These are phyloP conservation scores for Hypotaenidia philippensis DNA, from an alignment of 2,797 vertebrate species.

Conservation along the genomic window DNA sequence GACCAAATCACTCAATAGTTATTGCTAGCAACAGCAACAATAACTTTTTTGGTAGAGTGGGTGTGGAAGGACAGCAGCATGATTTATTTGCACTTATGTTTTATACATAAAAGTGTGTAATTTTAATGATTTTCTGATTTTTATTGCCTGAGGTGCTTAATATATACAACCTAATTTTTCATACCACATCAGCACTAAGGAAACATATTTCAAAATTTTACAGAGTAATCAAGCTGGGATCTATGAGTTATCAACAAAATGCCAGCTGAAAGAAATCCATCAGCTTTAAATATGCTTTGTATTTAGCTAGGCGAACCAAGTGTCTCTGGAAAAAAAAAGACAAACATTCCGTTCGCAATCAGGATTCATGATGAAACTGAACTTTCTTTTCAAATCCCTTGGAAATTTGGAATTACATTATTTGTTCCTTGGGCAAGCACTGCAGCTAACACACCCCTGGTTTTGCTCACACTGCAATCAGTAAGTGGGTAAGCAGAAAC, in stretches of 20 bases:
- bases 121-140: background rate
- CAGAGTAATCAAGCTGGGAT: background rate
- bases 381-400: background rate
- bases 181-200: background rate
- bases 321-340: background rate
- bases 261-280: slow-evolving; percentile 24
- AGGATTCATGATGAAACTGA: background rate
- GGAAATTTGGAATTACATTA: background rate
- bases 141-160: background rate
- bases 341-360: background rate
- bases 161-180: background rate
- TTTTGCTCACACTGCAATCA: background rate
- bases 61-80: background rate
- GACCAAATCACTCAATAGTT: background rate
- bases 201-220: slow-evolving; percentile 16
- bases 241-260: background rate
- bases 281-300: background rate
- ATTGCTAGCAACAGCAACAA: background rate
- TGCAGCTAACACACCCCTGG: background rate
- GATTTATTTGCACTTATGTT: background rate
- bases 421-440: background rate
- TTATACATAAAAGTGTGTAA: background rate
- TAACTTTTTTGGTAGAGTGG: background rate
- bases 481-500: background rate
- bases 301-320: background rate